These are phyloP conservation scores for Megalonaias nervosa DNA, from an alignment of 1,140 invertebrate genomes.

Conservation along the genomic window DNA sequence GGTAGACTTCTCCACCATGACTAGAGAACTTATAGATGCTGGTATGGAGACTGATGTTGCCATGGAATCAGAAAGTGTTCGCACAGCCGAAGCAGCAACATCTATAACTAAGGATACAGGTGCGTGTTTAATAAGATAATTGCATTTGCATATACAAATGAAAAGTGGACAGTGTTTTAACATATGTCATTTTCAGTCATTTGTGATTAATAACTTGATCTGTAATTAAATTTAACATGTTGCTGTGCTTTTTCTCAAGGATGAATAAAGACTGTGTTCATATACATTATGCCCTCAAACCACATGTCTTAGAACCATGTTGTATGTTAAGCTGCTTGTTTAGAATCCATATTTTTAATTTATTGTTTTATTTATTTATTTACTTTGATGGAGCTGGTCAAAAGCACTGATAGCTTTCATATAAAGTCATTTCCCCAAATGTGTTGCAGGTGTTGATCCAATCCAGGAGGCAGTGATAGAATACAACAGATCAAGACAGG, in stretches of 20 bases:
- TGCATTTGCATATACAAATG: too few relatives aligned
- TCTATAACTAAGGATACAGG: slow-evolving; percentile 65
- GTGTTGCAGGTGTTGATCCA: slow-evolving; percentile 56
- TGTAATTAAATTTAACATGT: too few relatives aligned
- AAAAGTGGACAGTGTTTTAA: too few relatives aligned
- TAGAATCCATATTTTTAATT: too few relatives aligned
- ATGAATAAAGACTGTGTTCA: too few relatives aligned
- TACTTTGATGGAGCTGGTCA: neutral
- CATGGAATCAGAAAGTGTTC: slow-evolving; percentile 40
- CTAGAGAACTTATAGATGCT: slow-evolving; percentile 56
- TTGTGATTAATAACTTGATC: neutral
- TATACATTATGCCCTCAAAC: too few relatives aligned
- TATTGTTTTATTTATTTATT: neutral
- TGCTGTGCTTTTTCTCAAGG: too few relatives aligned
- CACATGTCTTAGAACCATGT: too few relatives aligned
- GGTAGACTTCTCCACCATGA: slow-evolving; percentile 67
- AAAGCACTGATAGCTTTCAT: neutral
- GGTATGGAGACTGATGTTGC: slow-evolving; percentile 48
- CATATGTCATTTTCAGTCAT: too few relatives aligned
- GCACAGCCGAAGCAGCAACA: slow-evolving; percentile 60
- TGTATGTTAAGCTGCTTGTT: too few relatives aligned
- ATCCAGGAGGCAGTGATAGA: slow-evolving; percentile 63
- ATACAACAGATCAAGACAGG: slow-evolving; percentile 55
- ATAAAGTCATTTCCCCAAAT: neutral
- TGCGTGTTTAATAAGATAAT: slow-evolving; percentile 12